phyloP scores from a whole-genome alignment of 2,113 vertebrate genomes.

The Tretioscincus oriximinensis region DNA sequence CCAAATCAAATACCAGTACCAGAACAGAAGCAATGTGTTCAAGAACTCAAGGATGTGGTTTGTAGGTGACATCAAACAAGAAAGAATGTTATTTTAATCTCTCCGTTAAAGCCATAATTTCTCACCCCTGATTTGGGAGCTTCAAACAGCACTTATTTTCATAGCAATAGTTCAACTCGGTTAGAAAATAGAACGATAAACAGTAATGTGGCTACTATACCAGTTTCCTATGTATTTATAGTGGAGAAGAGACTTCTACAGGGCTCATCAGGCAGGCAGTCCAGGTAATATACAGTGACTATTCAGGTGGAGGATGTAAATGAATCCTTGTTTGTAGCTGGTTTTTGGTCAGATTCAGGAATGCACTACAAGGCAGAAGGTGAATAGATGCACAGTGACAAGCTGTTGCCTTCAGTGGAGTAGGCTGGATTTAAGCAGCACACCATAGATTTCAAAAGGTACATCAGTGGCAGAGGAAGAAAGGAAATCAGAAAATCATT shows the following conservation, averaged over 20 bases:
- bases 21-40: neutral
- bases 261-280: neutral
- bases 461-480: neutral
- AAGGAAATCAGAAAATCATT: neutral
- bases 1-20: neutral
- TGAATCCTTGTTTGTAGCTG: neutral
- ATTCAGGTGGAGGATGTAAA: constrained; percentile 5
- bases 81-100: neutral
- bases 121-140: neutral
- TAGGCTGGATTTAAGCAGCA: neutral
- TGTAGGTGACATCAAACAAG: neutral
- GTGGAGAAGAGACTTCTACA: neutral
- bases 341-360: neutral
- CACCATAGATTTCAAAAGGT: neutral
- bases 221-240: neutral
- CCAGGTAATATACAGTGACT: neutral
- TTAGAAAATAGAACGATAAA: neutral
- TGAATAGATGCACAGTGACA: constrained; percentile 1
- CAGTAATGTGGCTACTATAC: neutral
- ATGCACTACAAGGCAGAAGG: neutral
- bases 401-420: neutral
- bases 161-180: neutral
- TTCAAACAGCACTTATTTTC: too few species aligned
- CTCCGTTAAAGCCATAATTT: neutral
- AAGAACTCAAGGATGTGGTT: neutral